These are phyloP conservation scores for Stratiomys singularior DNA, from an alignment of 2,888 invertebrate genomes.

Conservation along the genomic window DNA sequence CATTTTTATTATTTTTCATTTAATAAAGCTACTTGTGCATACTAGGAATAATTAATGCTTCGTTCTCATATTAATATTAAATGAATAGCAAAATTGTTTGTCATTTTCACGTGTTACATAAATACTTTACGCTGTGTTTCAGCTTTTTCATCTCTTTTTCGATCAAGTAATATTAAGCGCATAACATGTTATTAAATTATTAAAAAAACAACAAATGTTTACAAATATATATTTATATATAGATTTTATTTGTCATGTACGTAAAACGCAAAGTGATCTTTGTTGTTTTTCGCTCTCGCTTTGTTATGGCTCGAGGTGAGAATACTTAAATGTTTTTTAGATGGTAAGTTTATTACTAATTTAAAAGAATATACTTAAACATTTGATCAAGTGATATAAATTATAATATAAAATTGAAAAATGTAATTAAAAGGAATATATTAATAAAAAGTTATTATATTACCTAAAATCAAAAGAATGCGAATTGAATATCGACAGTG, in stretches of 20 bases:
- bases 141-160: constrained; percentile 4
- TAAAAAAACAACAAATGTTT: constrained; percentile 26
- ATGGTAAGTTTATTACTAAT: constrained; percentile 15
- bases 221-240: constrained; percentile 34
- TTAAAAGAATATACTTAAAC: constrained; percentile 18
- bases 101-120: background rate
- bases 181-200: constrained; percentile 10
- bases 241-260: constrained; percentile 31
- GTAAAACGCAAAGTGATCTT: background rate
- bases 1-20: background rate
- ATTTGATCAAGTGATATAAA: constrained; percentile 36
- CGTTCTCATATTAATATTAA: background rate
- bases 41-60: background rate
- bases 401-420: constrained; percentile 13
- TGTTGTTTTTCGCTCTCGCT: constrained; percentile 19
- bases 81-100: background rate
- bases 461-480: background rate
- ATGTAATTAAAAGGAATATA: constrained; percentile 21
- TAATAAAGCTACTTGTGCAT: constrained; percentile 3
- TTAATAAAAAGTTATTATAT: constrained; percentile 33
- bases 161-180: constrained; percentile 27
- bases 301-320: background rate
- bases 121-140: background rate
- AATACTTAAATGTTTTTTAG: constrained; percentile 23
- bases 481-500: no score